Evolutionary conservation across 2,888 invertebrate genomes (phyloP).

Genomic region (Diachrysia chrysitis): DNA sequence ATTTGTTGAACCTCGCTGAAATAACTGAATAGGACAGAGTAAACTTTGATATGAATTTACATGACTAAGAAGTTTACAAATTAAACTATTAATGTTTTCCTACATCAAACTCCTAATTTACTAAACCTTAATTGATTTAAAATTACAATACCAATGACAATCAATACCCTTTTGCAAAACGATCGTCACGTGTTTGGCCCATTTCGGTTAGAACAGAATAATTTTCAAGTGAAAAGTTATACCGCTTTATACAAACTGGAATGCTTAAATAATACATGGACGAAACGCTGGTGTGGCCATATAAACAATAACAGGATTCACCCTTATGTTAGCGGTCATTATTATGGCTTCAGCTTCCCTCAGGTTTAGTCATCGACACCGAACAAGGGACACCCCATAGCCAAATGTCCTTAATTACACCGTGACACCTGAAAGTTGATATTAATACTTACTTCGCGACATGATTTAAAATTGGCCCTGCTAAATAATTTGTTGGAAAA

Average conservation of each 20-base stretch:
- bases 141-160: constrained; percentile 36
- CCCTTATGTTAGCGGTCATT: constrained; percentile 74
- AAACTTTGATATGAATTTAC: neutral
- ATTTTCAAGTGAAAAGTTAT: neutral
- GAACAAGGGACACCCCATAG: constrained; percentile 65
- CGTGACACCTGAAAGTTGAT: constrained; percentile 57
- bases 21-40: neutral
- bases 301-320: constrained; percentile 81
- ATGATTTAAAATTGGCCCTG: constrained; percentile 25
- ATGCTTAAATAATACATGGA: constrained; percentile 43
- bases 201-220: neutral
- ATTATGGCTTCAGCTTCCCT: constrained; percentile 86
- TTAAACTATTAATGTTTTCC: constrained; percentile 28
- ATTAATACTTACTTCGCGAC: constrained; percentile 36
- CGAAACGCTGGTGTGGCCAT: constrained; percentile 53
- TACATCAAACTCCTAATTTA: constrained; percentile 24
- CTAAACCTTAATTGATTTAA: constrained; percentile 46
- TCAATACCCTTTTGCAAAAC: constrained; percentile 49
- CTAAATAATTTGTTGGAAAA: neutral
- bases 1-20: neutral
- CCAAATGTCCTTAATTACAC: constrained; percentile 72
- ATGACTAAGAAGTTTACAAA: constrained; percentile 6
- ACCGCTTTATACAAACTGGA: constrained; percentile 31
- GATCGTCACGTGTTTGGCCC: constrained; percentile 21
- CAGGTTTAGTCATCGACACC: constrained; percentile 85